Percentiles rank a stretch among this genome's conserved stretches.
phyloP scores from a whole-genome alignment of 2,113 vertebrate genomes.

The Esox niger region DNA sequence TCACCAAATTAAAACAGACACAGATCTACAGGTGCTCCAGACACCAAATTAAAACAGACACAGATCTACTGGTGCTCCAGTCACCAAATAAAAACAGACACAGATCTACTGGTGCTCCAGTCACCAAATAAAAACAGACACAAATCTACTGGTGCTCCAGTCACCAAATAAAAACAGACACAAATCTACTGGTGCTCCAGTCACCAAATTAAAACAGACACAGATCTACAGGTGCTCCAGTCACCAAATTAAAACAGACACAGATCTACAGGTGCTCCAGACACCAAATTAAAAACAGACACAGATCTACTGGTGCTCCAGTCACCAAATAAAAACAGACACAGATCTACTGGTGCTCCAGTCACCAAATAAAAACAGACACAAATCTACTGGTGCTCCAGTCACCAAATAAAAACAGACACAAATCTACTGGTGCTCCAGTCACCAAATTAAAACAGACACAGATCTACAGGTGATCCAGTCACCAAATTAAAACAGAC shows the following conservation, averaged over 20 bases:
- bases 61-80: neutral
- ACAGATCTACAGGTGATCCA: neutral
- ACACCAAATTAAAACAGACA: neutral
- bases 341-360: neutral
- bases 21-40: neutral
- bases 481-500: neutral
- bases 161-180: neutral
- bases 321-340: neutral
- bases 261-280: neutral
- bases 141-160: neutral
- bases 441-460: neutral
- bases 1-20: neutral
- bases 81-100: neutral
- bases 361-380: neutral
- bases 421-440: neutral
- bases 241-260: neutral
- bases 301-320: neutral
- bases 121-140: neutral
- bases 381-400: neutral
- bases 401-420: neutral
- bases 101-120: neutral
- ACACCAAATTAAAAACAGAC: neutral
- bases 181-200: too few relatives aligned
- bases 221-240: neutral
- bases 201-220: neutral